Evolutionary conservation across 1,140 invertebrate genomes (phyloP).

Genomic region (Drosophila jambulina): DNA sequence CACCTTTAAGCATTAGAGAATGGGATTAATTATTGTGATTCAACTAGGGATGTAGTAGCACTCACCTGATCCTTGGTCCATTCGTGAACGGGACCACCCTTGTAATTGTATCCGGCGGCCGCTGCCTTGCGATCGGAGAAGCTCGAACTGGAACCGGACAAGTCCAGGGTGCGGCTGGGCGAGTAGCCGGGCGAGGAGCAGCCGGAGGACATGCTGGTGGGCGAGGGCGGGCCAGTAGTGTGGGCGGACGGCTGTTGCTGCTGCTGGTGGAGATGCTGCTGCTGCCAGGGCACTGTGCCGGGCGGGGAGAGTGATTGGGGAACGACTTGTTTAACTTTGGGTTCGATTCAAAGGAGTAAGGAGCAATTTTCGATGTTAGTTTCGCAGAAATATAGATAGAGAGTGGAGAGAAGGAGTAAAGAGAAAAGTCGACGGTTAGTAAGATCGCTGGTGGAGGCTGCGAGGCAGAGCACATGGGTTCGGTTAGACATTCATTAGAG

Average conservation of each 20-base stretch:
- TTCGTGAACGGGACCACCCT: slow-evolving; percentile 90
- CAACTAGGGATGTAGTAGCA: not conserved
- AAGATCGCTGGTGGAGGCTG: slow-evolving; percentile 1
- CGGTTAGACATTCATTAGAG: slow-evolving; percentile 39
- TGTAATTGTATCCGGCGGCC: slow-evolving; percentile 87
- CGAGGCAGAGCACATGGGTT: slow-evolving; percentile 25
- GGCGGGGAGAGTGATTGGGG: slow-evolving; percentile 87
- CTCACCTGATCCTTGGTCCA: slow-evolving; percentile 95
- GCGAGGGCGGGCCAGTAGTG: slow-evolving; percentile 87
- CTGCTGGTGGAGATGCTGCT: slow-evolving; percentile 85
- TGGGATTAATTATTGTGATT: not conserved
- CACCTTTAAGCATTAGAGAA: slow-evolving; percentile 86
- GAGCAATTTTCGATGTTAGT: slow-evolving; percentile 10
- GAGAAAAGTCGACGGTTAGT: slow-evolving; percentile 43
- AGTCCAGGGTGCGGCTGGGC: slow-evolving; percentile 85
- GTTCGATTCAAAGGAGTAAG: not conserved
- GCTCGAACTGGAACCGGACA: slow-evolving; percentile 87
- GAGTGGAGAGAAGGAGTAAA: slow-evolving; percentile 19
- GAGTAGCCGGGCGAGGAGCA: slow-evolving; percentile 86
- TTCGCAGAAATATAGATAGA: slow-evolving; percentile 23
- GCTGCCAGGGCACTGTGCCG: slow-evolving; percentile 87
- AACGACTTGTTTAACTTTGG: slow-evolving; percentile 88
- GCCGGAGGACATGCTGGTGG: slow-evolving; percentile 88
- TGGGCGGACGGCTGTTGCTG: slow-evolving; percentile 85
- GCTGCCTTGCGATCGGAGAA: slow-evolving; percentile 81